Percentiles rank a stretch among this genome's conserved stretches.
Conservation (phyloP, 1,140 invertebrate species). For the Drosophila sechellia region DNA sequence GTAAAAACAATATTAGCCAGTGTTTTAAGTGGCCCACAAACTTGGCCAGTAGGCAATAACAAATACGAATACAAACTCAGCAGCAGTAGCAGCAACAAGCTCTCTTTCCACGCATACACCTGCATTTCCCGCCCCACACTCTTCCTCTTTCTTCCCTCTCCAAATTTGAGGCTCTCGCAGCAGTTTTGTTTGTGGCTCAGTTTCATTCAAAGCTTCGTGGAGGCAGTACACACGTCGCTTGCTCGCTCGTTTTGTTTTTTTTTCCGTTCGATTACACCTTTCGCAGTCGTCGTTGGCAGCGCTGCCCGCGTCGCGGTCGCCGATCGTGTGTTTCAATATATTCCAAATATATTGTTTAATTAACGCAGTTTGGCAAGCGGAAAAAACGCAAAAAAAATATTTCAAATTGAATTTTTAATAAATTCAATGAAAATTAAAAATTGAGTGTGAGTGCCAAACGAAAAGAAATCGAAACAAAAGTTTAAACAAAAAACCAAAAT, state of each 20-base stretch:
- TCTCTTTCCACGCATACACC: conserved; percentile 8
- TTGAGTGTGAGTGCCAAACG: conserved; percentile 44
- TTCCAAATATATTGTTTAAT: conserved; percentile 45
- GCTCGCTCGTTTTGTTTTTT: conserved; percentile 16
- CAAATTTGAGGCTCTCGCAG: conserved; percentile 6
- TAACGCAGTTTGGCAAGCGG: conserved; percentile 45
- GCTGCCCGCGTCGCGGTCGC: conserved; percentile 24
- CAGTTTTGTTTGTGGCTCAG: conserved; percentile 32
- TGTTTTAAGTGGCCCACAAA: conserved; percentile 44
- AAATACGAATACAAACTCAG: conserved; percentile 38
- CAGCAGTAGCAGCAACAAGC: conserved; percentile 1
- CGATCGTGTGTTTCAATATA: conserved; percentile 37
- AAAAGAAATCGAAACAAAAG: conserved; percentile 20
- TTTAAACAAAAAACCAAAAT: conserved; percentile 34
- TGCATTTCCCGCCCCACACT: conserved; percentile 14
- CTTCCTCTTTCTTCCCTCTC: conserved; percentile 6
- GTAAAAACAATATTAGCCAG: conserved; percentile 38
- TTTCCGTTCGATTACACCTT: conserved; percentile 18
- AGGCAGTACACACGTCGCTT: conserved; percentile 52
- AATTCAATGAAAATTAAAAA: conserved; percentile 67
- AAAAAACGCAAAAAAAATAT: conserved; percentile 24
- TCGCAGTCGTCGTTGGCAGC: conserved; percentile 29
- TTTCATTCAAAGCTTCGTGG: conserved; percentile 72
- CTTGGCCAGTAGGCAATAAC: conserved; percentile 33
- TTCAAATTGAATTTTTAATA: conserved; percentile 59